These are phyloP conservation scores for Rutpela maculata DNA, from an alignment of 2,888 invertebrate species.

Conservation along the genomic window DNA sequence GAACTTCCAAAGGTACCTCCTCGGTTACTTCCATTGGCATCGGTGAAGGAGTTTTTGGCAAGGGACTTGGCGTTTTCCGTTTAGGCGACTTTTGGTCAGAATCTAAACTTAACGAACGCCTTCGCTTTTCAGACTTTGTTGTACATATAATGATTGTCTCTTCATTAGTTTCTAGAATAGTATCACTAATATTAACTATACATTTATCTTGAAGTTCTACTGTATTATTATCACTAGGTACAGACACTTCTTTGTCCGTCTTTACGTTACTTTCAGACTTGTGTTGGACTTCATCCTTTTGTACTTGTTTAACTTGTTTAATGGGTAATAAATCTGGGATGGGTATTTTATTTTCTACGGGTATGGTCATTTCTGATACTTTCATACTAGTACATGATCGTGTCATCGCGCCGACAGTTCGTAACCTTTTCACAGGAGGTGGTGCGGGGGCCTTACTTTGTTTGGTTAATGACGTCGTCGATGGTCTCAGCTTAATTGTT, in stretches of 20 bases:
- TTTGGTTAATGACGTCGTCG: constrained; percentile 70
- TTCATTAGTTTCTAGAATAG: constrained; percentile 69
- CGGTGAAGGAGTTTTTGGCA: constrained; percentile 48
- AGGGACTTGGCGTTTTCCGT: constrained; percentile 67
- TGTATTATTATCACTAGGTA: constrained; percentile 59
- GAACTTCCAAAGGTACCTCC: neutral
- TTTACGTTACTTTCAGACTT: constrained; percentile 58
- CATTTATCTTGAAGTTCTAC: constrained; percentile 66
- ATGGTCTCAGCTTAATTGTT: constrained; percentile 81
- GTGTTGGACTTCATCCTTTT: constrained; percentile 58
- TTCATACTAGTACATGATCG: constrained; percentile 76
- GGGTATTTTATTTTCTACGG: constrained; percentile 63
- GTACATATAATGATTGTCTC: constrained; percentile 72
- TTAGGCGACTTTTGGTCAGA: constrained; percentile 64
- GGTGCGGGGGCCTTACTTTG: constrained; percentile 65
- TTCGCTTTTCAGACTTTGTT: constrained; percentile 66
- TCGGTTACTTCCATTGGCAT: constrained; percentile 45
- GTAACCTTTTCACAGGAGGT: constrained; percentile 70
- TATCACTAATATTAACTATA: constrained; percentile 72
- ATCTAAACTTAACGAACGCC: constrained; percentile 66
- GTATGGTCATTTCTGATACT: constrained; percentile 55
- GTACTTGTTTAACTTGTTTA: constrained; percentile 64
- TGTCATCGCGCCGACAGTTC: constrained; percentile 83
- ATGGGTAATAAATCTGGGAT: constrained; percentile 72
- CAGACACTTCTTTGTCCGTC: constrained; percentile 40